phyloP scores from a whole-genome alignment of 2,888 invertebrate genomes.

The Lasioglossum lativentre region DNA sequence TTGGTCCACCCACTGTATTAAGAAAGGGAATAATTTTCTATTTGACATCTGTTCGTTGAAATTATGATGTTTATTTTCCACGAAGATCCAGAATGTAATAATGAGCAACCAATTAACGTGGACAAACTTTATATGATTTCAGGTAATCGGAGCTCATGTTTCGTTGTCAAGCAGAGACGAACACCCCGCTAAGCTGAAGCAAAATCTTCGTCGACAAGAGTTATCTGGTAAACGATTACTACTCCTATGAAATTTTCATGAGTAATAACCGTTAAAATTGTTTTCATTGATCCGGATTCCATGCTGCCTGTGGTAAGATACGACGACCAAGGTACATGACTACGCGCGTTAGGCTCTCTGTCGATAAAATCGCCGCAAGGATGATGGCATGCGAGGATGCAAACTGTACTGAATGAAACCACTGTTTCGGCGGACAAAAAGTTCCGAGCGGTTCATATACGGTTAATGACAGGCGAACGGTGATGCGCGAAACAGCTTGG shows the following conservation, averaged over 20 bases:
- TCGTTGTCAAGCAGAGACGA: not conserved
- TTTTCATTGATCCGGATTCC: conserved; percentile 37
- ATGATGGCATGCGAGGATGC: conserved; percentile 3
- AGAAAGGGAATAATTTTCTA: not conserved
- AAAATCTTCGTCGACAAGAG: conserved; percentile 49
- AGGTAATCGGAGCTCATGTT: conserved; percentile 54
- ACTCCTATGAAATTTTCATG: not conserved
- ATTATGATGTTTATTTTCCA: not conserved
- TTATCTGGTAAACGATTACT: conserved; percentile 6
- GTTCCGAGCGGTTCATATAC: conserved; percentile 15
- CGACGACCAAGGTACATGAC: conserved; percentile 46
- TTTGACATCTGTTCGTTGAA: not conserved
- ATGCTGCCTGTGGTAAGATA: conserved; percentile 18
- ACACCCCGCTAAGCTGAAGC: conserved; percentile 55
- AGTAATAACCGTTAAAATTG: conserved; percentile 19
- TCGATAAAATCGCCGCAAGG: conserved; percentile 57
- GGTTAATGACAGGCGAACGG: conserved; percentile 41
- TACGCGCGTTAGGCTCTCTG: conserved; percentile 39
- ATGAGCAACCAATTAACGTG: not conserved
- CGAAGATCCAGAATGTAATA: not conserved
- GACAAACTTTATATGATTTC: conserved; percentile 51
- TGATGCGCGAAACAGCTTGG: conserved; percentile 50
- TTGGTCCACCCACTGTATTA: too few relatives aligned
- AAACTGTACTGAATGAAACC: conserved; percentile 56
- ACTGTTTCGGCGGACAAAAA: conserved; percentile 57